Evolutionary conservation across 2,797 vertebrate species (phyloP), one percentile per base, ranked within the genome.

Genomic region (Melanotaenia nigrans): DNA sequence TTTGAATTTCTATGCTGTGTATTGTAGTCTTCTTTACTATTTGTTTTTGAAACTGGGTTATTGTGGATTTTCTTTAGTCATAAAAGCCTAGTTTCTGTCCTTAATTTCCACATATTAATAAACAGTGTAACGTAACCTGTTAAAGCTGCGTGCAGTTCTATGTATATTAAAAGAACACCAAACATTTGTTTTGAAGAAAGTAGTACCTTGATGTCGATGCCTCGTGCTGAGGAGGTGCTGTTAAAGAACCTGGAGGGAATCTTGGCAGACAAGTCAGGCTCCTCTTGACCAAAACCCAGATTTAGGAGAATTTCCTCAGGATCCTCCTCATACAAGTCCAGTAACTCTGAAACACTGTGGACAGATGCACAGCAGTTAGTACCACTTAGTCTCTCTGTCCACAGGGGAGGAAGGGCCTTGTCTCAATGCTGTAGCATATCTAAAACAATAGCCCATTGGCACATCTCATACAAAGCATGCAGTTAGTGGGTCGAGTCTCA

Each of bases 271-370:
- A 97, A 93, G 93, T 99, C 96, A 7, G 98, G 98, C 90, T 99
- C 98, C 91, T 99, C 97, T 67, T 93, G 92, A 79, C 98, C 98
- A 86, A 99, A 99, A 24, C 98, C 98, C 38, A 99, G 96, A 89
- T 99, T 99, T 70, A 98, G 95, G 3, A 99, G 96, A 71, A 99
- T 93, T 92, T 99, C 97, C 89, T 98, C 98, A 0, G 98, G 98
- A 87, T 99, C 97, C 87, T 99, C 97, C 75, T 99, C 97, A 53
- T 97, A 99, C 80, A 99, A 93, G 83, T 99, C 97, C 91, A 99
- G 90, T 81, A 99, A 89, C 88, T 99, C 98, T 57, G 97, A 99
- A 83, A 99, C 96, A 80, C 98, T 99, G 81, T 11, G n/a, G 36
- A 71, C 33, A 84, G 35, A 86, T 42, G 84, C 16, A 76, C 7